These are phyloP conservation scores for Embiotoca jacksoni DNA, from an alignment of 2,113 vertebrate genomes.

Conservation along the genomic window DNA sequence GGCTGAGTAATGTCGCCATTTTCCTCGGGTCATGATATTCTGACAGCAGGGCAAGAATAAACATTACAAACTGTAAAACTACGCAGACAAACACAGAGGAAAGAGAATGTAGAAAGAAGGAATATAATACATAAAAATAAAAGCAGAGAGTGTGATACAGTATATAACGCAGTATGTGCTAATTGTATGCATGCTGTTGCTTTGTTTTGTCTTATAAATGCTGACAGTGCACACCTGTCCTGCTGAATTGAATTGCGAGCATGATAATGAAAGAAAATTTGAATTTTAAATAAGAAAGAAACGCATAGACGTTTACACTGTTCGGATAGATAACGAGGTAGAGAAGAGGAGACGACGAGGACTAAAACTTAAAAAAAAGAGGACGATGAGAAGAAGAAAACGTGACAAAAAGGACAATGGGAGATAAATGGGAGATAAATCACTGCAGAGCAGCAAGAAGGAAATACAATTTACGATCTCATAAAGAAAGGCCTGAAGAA, in stretches of 20 bases:
- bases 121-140: conserved; percentile 1
- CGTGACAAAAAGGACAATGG: background rate
- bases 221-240: too few relatives aligned
- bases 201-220: too few relatives aligned
- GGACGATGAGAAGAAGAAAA: background rate
- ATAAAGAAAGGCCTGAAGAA: too few relatives aligned
- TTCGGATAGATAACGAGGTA: too few relatives aligned
- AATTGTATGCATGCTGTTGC: too few relatives aligned
- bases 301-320: too few relatives aligned
- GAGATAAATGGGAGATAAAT: background rate
- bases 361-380: background rate
- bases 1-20: conserved; percentile 55
- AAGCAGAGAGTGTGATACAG: background rate
- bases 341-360: too few relatives aligned
- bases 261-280: too few relatives aligned
- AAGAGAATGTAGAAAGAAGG: background rate
- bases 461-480: too few relatives aligned
- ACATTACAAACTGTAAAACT: conserved; percentile 14
- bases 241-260: too few relatives aligned
- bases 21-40: conserved; percentile 21
- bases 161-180: background rate
- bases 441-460: background rate
- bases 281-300: too few relatives aligned
- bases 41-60: conserved; percentile 12
- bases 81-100: background rate